A percentile compares a stretch with the other conserved stretches of the same genome.
Evolutionary conservation across 2,888 invertebrate species (phyloP).

Genomic region (Carcina quercana): DNA sequence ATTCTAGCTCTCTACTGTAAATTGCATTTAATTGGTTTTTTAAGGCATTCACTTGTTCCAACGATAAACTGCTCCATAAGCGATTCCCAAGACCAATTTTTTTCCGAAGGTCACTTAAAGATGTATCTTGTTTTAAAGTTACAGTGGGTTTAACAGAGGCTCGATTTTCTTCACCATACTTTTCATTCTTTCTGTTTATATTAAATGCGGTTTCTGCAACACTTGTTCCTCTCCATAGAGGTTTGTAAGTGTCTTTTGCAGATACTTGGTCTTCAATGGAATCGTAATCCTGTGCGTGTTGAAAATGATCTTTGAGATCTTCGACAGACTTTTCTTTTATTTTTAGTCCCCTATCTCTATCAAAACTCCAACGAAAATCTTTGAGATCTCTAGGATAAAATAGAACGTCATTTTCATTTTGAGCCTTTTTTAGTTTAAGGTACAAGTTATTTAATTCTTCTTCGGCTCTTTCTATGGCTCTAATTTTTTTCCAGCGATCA

Average conservation of each 20-base stretch:
- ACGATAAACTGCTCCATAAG: slow-evolving; percentile 88
- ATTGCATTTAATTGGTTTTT: slow-evolving; percentile 88
- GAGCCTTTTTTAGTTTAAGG: slow-evolving; percentile 82
- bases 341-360: slow-evolving; percentile 83
- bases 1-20: slow-evolving; percentile 77
- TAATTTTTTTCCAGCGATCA: slow-evolving; percentile 88
- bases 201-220: slow-evolving; percentile 85
- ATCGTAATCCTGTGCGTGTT: slow-evolving; percentile 74
- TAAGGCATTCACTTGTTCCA: slow-evolving; percentile 86
- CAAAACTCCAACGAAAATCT: slow-evolving; percentile 84
- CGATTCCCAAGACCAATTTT: slow-evolving; percentile 80
- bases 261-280: slow-evolving; percentile 59
- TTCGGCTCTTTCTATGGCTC: slow-evolving; percentile 86
- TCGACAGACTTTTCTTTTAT: slow-evolving; percentile 91
- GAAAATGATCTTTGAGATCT: slow-evolving; percentile 86
- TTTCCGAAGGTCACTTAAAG: slow-evolving; percentile 57
- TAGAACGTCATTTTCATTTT: slow-evolving; percentile 88
- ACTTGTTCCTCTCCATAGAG: slow-evolving; percentile 88
- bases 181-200: slow-evolving; percentile 77
- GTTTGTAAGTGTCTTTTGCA: slow-evolving; percentile 82
- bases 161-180: slow-evolving; percentile 41
- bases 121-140: slow-evolving; percentile 47
- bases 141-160: slow-evolving; percentile 36
- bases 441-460: slow-evolving; percentile 86
- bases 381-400: slow-evolving; percentile 85